Conservation (phyloP, 1,140 invertebrate genomes). For the Neodiprion lecontei region DNA sequence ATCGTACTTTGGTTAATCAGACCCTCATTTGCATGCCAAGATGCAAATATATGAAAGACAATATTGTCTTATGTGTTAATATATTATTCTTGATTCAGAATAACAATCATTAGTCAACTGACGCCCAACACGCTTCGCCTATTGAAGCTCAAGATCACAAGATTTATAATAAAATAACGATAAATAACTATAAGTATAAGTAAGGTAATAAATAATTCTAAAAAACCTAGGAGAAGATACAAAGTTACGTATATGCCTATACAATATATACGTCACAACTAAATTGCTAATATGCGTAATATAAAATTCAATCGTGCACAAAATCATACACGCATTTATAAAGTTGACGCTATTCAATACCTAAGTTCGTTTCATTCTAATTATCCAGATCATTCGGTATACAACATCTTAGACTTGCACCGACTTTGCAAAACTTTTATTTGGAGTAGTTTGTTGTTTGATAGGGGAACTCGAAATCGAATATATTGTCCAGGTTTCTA, state of each 20-base stretch:
- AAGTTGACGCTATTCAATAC: too few species aligned
- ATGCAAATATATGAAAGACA: slow-evolving; percentile 35
- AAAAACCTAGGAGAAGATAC: background rate
- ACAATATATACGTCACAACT: too few species aligned
- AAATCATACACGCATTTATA: too few species aligned
- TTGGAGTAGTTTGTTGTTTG: too few species aligned
- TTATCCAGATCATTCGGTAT: too few species aligned
- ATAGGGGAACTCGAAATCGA: background rate
- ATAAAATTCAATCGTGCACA: too few species aligned
- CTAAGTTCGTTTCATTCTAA: too few species aligned
- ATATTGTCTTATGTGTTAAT: slow-evolving; percentile 36
- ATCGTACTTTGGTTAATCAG: background rate
- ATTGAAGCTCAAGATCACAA: slow-evolving; percentile 14
- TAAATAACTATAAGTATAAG: background rate
- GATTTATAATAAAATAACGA: background rate
- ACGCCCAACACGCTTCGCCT: background rate
- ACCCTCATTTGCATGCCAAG: slow-evolving; percentile 27
- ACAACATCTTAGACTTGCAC: too few species aligned
- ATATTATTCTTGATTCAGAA: slow-evolving; percentile 33
- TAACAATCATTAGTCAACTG: slow-evolving; percentile 21
- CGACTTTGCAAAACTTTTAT: too few species aligned
- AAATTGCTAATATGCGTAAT: too few species aligned
- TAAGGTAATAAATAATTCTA: background rate
- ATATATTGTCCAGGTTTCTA: background rate
- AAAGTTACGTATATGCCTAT: background rate